Conservation (phyloP, 2,113 vertebrate species). For the Lepidothrix coronata region DNA sequence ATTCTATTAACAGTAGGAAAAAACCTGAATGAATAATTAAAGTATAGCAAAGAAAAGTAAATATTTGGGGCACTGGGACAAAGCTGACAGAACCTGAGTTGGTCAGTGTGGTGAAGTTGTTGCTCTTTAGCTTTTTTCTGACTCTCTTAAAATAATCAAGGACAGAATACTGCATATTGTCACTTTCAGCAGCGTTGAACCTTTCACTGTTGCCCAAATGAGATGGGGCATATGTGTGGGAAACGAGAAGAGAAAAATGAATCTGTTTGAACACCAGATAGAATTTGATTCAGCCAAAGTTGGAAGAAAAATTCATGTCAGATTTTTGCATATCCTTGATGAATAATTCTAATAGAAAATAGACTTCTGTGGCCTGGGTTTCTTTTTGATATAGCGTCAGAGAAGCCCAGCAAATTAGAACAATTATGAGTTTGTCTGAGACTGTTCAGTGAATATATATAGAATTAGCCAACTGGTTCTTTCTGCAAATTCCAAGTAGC, state of each 20-base stretch:
- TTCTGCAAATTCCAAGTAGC: not conserved
- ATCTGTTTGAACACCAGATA: not conserved
- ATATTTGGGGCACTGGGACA: conserved; percentile 13
- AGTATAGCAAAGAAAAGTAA: conserved; percentile 7
- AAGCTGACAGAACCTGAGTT: not conserved
- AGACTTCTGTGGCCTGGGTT: not conserved
- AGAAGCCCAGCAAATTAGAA: not conserved
- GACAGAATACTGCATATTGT: not conserved
- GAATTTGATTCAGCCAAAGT: not conserved
- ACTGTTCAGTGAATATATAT: not conserved
- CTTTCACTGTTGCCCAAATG: not conserved
- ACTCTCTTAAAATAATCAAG: not conserved
- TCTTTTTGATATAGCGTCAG: not conserved
- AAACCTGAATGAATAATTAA: not conserved
- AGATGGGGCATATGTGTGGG: not conserved
- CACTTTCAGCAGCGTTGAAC: not conserved
- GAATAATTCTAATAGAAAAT: conserved; percentile 21
- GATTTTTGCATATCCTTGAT: not conserved
- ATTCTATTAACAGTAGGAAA: conserved; percentile 40
- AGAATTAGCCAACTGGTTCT: not conserved
- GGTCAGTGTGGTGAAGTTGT: not conserved
- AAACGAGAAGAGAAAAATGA: not conserved
- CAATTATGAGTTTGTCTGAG: not conserved
- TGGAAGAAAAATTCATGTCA: not conserved
- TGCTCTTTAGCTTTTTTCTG: not conserved